Percentiles rank a stretch among this genome's conserved stretches.
phyloP scores from a whole-genome alignment of 1,140 invertebrate species.

The Drosophila lowei region DNA sequence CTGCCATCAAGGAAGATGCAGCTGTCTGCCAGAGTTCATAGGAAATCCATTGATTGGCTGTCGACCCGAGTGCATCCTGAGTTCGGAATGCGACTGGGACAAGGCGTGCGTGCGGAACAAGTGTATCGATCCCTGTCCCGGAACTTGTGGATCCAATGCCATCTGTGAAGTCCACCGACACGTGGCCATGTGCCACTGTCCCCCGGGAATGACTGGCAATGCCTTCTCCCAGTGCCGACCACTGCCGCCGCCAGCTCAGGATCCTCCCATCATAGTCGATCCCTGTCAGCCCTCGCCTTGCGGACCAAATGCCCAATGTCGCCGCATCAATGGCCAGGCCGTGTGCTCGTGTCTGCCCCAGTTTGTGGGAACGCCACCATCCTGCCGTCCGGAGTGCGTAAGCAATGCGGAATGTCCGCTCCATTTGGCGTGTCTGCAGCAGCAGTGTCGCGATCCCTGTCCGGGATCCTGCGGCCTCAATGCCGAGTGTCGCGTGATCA shows the following conservation, averaged over 20 bases:
- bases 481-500: constrained; percentile 91
- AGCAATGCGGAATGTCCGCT: constrained; percentile 85
- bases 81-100: constrained; percentile 89
- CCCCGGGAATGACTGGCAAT: constrained; percentile 71
- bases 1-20: constrained; percentile 85
- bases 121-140: constrained; percentile 89
- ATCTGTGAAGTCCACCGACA: constrained; percentile 91
- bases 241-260: constrained; percentile 61
- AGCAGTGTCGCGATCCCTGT: constrained; percentile 86
- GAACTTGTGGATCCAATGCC: constrained; percentile 89
- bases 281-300: constrained; percentile 86
- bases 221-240: constrained; percentile 66
- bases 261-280: constrained; percentile 72
- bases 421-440: constrained; percentile 84
- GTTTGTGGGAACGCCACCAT: constrained; percentile 84
- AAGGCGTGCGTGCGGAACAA: constrained; percentile 89
- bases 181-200: constrained; percentile 75
- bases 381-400: constrained; percentile 86
- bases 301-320: constrained; percentile 85
- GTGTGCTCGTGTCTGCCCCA: constrained; percentile 84
- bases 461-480: constrained; percentile 86
- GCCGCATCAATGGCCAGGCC: constrained; percentile 83
- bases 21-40: constrained; percentile 86
- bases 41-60: constrained; percentile 88
- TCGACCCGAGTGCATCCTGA: constrained; percentile 92